Percentiles rank a stretch among this genome's conserved stretches.
phyloP scores from a whole-genome alignment of 2,888 invertebrate species.

The Ennomos quercinarius region DNA sequence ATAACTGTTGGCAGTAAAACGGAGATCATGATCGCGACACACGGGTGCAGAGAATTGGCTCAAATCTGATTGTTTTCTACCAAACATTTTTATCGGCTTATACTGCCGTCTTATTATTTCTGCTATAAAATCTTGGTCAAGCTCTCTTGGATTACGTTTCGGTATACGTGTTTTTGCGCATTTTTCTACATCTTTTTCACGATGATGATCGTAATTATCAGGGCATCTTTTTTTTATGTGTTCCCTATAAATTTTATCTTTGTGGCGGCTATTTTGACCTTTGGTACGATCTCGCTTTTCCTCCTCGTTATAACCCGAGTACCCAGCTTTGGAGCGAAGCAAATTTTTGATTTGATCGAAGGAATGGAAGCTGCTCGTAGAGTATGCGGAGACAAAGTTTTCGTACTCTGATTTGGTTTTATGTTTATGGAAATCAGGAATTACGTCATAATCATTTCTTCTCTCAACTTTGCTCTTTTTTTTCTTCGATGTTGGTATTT shows the following conservation, averaged over 20 bases:
- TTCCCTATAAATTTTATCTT: conserved; percentile 43
- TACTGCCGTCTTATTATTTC: conserved; percentile 75
- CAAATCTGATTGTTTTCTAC: conserved; percentile 60
- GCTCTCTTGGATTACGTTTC: conserved; percentile 42
- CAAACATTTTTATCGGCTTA: conserved; percentile 68
- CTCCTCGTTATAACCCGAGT: conserved; percentile 38
- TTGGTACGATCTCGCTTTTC: conserved; percentile 40
- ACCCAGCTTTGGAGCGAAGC: conserved; percentile 32
- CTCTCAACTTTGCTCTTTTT: conserved; percentile 50
- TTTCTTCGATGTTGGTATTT: conserved; percentile 39
- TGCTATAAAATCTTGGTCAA: conserved; percentile 70
- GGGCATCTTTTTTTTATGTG: conserved; percentile 39
- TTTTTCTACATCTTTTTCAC: conserved; percentile 41
- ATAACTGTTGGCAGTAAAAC: conserved; percentile 44
- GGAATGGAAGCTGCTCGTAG: conserved; percentile 61
- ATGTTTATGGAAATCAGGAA: conserved; percentile 47
- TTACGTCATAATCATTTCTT: conserved; percentile 33
- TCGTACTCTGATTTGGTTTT: conserved; percentile 51
- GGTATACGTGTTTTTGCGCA: conserved; percentile 41
- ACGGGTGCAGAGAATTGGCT: conserved; percentile 75
- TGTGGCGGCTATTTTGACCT: conserved; percentile 33
- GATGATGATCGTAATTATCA: conserved; percentile 35
- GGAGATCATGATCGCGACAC: conserved; percentile 70
- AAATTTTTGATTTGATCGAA: conserved; percentile 46
- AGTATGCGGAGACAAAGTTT: conserved; percentile 47